A percentile compares a stretch with the other conserved stretches of the same genome.
Evolutionary conservation across 2,113 vertebrate species (phyloP).

Genomic region (Willisornis vidua): DNA sequence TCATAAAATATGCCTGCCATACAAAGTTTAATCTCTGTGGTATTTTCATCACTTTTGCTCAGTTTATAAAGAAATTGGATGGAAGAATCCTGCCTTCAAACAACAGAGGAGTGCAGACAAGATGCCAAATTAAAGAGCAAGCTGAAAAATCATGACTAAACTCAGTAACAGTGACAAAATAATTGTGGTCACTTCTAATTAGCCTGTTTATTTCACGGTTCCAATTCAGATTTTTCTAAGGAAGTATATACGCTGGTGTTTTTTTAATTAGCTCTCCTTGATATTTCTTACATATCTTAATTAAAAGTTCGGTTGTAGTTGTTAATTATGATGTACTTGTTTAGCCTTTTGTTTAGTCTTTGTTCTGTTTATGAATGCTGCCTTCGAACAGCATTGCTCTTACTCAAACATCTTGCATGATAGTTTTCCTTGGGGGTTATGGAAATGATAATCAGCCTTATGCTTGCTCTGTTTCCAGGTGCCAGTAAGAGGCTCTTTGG

Average conservation of each 20-base stretch:
- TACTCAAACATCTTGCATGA: slow-evolving; percentile 53
- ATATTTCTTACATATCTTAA: slow-evolving; percentile 52
- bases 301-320: slow-evolving; percentile 51
- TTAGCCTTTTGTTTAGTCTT: slow-evolving; percentile 60
- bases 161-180: not conserved
- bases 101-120: not conserved
- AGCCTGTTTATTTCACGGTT: slow-evolving; percentile 12
- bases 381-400: slow-evolving; percentile 34
- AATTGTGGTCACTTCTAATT: slow-evolving; percentile 54
- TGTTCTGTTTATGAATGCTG: slow-evolving; percentile 64
- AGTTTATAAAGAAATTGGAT: not conserved
- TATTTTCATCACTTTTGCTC: not conserved
- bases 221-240: slow-evolving; percentile 6
- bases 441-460: slow-evolving; percentile 63
- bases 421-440: slow-evolving; percentile 62
- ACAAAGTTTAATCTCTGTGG: not conserved
- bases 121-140: slow-evolving; percentile 8
- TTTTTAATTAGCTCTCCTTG: slow-evolving; percentile 39
- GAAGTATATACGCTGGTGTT: not conserved
- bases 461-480: slow-evolving; percentile 60
- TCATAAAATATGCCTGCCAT: not conserved
- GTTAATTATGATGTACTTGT: slow-evolving; percentile 60
- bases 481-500: slow-evolving; percentile 32
- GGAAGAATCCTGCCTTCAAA: not conserved
- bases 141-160: slow-evolving; percentile 18